These are phyloP conservation scores for Platygyra sinensis DNA, from an alignment of 64 coral and sea anemone species.

Conservation along the genomic window DNA sequence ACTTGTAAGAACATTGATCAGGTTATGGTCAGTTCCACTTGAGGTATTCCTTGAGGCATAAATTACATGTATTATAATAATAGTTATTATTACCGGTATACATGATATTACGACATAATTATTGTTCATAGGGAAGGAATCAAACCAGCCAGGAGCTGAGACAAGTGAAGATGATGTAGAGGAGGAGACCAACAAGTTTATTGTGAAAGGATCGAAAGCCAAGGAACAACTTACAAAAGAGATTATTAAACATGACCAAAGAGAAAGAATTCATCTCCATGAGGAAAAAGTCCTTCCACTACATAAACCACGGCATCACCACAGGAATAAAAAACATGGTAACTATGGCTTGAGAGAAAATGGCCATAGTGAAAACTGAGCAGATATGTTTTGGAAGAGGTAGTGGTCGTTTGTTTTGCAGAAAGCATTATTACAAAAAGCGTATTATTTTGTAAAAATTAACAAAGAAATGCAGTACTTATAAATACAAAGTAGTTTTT, in stretches of 20 bases:
- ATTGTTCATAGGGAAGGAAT: background rate
- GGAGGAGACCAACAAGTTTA: constrained; percentile 8
- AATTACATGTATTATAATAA: no score
- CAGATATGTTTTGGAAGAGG: background rate
- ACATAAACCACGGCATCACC: constrained; percentile 23
- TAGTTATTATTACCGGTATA: no score
- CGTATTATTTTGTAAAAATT: no score
- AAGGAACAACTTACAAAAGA: constrained; percentile 52
- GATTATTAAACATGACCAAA: constrained; percentile 22
- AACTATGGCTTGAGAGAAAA: background rate
- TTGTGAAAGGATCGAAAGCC: constrained; percentile 66
- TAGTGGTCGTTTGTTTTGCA: no score
- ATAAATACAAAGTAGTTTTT: no score
- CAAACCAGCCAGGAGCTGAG: constrained; percentile 14
- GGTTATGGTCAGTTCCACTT: no score
- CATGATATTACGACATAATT: background rate
- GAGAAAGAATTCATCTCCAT: background rate
- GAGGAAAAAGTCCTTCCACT: constrained; percentile 1
- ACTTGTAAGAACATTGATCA: no score
- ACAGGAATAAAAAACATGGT: constrained; percentile 9
- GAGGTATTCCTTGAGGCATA: no score
- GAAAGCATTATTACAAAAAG: no score
- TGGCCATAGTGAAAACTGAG: background rate
- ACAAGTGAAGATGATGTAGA: background rate
- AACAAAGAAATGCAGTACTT: no score